Base-by-base conservation (phyloP, 2,888 invertebrate species). In the Pandemis cinnamomeana region DNA sequence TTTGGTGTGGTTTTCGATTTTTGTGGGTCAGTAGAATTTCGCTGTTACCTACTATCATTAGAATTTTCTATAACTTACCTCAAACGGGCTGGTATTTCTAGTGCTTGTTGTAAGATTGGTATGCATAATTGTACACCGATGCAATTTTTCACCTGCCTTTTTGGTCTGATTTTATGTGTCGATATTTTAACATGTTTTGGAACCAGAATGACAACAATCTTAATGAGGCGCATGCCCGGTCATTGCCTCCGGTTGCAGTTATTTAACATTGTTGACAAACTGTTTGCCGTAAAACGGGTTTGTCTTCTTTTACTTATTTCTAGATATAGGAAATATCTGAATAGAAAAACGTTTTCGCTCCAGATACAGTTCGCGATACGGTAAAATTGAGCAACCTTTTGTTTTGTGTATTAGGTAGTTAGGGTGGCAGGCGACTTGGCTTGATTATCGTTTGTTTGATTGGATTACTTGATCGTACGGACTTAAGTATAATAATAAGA, bases 171-270 rank as follows among this genome's bases (percentile, higher is more conserved):
- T 8, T n/a, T 20, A 11, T 68, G 27, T 48, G 60, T 51, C 42
- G 60, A 64, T 69, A 13, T 70, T 8, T 66, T 44, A 64, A 58
- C 88, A 87, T 88, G 84, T 87, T 90, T 90, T 83, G 85, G 84
- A 91, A 92, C 92, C 90, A 85, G 93, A 87, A 86, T 86, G 86
- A 89, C 91, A 88, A 89, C 89, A 89, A 89, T 85, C 83, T 80
- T 79, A 79, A 80, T 79, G 83, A 80, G 85, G 86, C 85, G 86
- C 86, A 81, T 83, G 86, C 82, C 84, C 87, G 93, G 93, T 93
- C 93, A 89, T 92, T 93, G 93, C 85, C 92, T 84, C 87, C 86
- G 87, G 84, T 91, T 92, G 93, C 93, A 92, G 93, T 93, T 93
- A 93, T 91, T 90, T 89, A 87, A 87, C 87, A 84, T 84, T 83